Conservation (phyloP, 1,140 invertebrate species). For the Idris sp. region DNA sequence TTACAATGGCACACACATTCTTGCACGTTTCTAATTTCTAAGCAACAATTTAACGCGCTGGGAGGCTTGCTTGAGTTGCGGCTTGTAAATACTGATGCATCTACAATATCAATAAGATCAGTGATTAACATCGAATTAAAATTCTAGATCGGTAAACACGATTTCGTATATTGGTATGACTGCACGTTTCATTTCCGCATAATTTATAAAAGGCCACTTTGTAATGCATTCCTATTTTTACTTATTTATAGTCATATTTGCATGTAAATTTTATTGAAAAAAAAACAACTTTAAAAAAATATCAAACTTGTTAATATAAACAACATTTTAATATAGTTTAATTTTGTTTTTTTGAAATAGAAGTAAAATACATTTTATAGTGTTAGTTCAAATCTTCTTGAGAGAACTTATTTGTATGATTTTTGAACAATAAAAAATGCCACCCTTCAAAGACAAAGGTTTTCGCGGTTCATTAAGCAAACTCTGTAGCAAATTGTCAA, state of each 20-base stretch:
- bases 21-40: slow-evolving; percentile 55
- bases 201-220: slow-evolving; percentile 7
- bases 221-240: slow-evolving; percentile 8
- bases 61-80: slow-evolving; percentile 10
- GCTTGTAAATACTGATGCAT: slow-evolving; percentile 48
- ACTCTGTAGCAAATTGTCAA: slow-evolving; percentile 12
- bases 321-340: no score
- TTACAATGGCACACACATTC: slow-evolving; percentile 35
- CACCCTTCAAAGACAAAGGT: no score
- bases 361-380: no score
- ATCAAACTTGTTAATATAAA: no score
- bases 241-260: background rate
- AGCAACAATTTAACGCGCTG: slow-evolving; percentile 27
- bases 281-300: background rate
- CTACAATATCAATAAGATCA: slow-evolving; percentile 51
- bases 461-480: slow-evolving; percentile 13
- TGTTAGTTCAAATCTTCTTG: no score
- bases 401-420: no score
- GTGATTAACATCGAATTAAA: slow-evolving; percentile 58
- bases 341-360: no score
- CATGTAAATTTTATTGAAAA: background rate
- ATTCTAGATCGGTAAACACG: slow-evolving; percentile 38
- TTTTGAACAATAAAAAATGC: no score
- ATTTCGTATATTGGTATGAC: slow-evolving; percentile 22
- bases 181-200: slow-evolving; percentile 36